Evolutionary conservation across 1,140 invertebrate species (phyloP).

Genomic region (Pteromalus puparum): DNA sequence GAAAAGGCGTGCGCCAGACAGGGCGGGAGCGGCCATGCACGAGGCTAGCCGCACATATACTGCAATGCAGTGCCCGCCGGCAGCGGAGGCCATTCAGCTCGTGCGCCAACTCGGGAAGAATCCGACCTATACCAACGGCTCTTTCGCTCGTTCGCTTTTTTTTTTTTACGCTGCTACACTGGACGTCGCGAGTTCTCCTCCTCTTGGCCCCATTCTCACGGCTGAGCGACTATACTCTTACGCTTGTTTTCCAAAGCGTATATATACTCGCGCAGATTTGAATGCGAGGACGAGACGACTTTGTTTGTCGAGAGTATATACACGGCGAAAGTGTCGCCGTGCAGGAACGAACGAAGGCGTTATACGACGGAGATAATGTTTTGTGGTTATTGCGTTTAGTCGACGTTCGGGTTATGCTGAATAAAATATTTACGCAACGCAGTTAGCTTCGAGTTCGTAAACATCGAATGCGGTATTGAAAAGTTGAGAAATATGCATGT

Average conservation of each 20-base stretch:
- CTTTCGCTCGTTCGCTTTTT: constrained; percentile 3
- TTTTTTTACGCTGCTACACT: not conserved
- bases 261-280: not conserved
- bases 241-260: not conserved
- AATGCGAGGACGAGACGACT: not conserved
- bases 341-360: no score
- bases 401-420: no score
- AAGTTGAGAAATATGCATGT: no score
- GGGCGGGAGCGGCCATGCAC: constrained; percentile 34
- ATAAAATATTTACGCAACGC: no score
- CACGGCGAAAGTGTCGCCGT: no score
- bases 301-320: no score
- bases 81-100: constrained; percentile 65
- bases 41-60: constrained; percentile 55
- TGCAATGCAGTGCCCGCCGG: constrained; percentile 69
- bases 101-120: constrained; percentile 27
- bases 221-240: not conserved
- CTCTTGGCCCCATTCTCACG: constrained; percentile 26
- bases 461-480: no score
- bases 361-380: no score
- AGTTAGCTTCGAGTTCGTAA: no score
- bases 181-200: not conserved
- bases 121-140: not conserved
- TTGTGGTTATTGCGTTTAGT: no score
- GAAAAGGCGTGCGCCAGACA: constrained; percentile 48